Evolutionary conservation across 2,113 vertebrate genomes (phyloP), one percentile per base, ranked within the genome.

Genomic region (Colinus virginianus): DNA sequence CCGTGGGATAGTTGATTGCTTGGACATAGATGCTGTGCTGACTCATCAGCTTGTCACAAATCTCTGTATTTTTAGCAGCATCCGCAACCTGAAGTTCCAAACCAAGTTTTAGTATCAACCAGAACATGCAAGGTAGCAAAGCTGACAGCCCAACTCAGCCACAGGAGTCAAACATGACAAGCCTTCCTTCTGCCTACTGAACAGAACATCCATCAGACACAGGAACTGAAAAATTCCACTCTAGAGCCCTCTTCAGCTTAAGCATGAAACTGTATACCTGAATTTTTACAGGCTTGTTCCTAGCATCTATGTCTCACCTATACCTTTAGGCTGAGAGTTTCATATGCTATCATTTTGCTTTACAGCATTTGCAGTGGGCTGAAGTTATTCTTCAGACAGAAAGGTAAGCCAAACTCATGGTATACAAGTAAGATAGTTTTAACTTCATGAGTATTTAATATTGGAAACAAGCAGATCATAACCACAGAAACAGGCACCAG

Each of bases 1-100:
- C 99, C 0, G 99, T 99, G 0, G 99, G 99, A 90, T 99, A 99
- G 88, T 99, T 99, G 95, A 99, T 99, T 43, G 99, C 99, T 91
- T 99, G 99, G 68, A 99, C 99, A 0, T 99, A 99, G 96, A 99
- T 98, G 96, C 99, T 99, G 89, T 99, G 98, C 71, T 98, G 98
- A 87, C 97, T 99, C 99, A 99, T 99, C 93, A 99, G 97, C 78
- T 98, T 95, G 81, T 99, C 99, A 95, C 98, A 99, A 64, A 99
- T 97, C 56, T 98, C 97, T 0, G 99, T 98, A 93, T 99, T 99
- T 96, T 99, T 99, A 92, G 99, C 99, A 23, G 99, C 99, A 71
- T 99, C 92, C 5, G 99, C 97, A 28, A 99, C 99, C 99, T 99
- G 18, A 66, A 94, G 53, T 82, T 87, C 59, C 59, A 80, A 86